Base-by-base conservation (phyloP, 2,797 vertebrate species). In the Tenualosa ilisha region DNA sequence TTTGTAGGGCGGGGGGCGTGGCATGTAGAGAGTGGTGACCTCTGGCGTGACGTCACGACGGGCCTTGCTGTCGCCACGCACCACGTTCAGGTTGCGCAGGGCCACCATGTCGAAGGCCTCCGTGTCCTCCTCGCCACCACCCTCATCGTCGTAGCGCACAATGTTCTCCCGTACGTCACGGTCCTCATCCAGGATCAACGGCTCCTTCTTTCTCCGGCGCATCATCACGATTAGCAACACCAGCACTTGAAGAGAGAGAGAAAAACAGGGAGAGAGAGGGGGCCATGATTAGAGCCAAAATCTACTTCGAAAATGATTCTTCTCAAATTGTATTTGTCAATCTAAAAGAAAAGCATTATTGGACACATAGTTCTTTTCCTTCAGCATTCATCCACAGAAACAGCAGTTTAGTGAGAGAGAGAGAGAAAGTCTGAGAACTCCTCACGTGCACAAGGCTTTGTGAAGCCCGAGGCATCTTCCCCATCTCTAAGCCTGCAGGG, bases 71-170 rank as follows among this genome's bases (percentile, higher is more conserved):
- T 97, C 96, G 37, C 96, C 54, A 31, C 96, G 88, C 17, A 96
- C 93, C 85, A 95, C 92, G 0, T 97, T 95, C 59, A 97, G 96
- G 86, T 97, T 97, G 82, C 97, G 95, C 88, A 98, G 89, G 0
- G 97, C 94, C 0, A 95, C 94, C 96, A 98, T 97, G 90, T 98
- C 96, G 26, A 98, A 98, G 53, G 97, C 97, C 79, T 97, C 96
- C 0, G 97, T 98, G 91, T 98, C 97, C 87, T 97, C 97, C 90
- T 98, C 97, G 0, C 97, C 97, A 0, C 97, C 97, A 0, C 97
- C 97, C 83, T 98, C 97, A 0, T 98, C 97, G 0, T 98, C 97
- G 0, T 98, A 98, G 20, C 96, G 91, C 2, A 98, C 97, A 0
- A 98, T 97, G 75, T 98, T 98, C 89, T 98, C 97, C 81, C 95